phyloP scores from a whole-genome alignment of 2,888 invertebrate species.

The Molanna angustata region DNA sequence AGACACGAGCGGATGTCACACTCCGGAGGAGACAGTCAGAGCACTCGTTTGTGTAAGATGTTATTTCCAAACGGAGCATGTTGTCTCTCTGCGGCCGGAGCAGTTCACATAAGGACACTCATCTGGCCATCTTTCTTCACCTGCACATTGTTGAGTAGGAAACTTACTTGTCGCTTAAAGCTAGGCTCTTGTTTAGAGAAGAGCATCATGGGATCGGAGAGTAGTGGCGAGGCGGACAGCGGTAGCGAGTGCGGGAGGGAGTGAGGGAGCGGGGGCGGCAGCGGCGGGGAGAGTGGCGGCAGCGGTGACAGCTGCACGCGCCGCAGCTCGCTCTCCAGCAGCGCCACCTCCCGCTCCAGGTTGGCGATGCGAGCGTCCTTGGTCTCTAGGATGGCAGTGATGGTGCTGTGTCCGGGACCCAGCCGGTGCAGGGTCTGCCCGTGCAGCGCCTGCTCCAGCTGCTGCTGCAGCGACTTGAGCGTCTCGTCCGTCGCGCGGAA shows the following conservation, averaged over 20 bases:
- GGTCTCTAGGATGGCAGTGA: slow-evolving; percentile 77
- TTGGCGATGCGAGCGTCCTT: slow-evolving; percentile 86
- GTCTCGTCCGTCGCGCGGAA: slow-evolving; percentile 82
- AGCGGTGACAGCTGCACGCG: slow-evolving; percentile 44
- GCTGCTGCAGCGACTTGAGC: slow-evolving; percentile 76
- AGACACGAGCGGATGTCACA: too few species aligned
- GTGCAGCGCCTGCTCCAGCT: slow-evolving; percentile 68
- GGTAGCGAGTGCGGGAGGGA: slow-evolving; percentile 34
- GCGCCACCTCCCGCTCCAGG: slow-evolving; percentile 79
- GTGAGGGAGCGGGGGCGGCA: slow-evolving; percentile 52
- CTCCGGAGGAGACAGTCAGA: too few species aligned
- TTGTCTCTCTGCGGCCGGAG: too few species aligned
- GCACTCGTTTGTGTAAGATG: too few species aligned
- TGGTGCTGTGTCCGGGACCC: slow-evolving; percentile 58
- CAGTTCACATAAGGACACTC: slow-evolving; percentile 40
- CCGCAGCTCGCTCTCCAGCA: slow-evolving; percentile 75
- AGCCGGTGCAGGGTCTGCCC: slow-evolving; percentile 60
- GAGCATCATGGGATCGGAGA: slow-evolving; percentile 37
- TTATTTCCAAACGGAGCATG: too few species aligned
- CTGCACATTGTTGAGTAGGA: slow-evolving; percentile 77
- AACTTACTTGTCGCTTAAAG: slow-evolving; percentile 83
- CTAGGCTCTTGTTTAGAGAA: slow-evolving; percentile 52
- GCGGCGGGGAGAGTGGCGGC: slow-evolving; percentile 38
- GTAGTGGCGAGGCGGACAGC: slow-evolving; percentile 43
- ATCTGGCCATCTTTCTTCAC: slow-evolving; percentile 68